Conservation (phyloP, 2,113 vertebrate genomes). For the Hippocampus guttulatus region DNA sequence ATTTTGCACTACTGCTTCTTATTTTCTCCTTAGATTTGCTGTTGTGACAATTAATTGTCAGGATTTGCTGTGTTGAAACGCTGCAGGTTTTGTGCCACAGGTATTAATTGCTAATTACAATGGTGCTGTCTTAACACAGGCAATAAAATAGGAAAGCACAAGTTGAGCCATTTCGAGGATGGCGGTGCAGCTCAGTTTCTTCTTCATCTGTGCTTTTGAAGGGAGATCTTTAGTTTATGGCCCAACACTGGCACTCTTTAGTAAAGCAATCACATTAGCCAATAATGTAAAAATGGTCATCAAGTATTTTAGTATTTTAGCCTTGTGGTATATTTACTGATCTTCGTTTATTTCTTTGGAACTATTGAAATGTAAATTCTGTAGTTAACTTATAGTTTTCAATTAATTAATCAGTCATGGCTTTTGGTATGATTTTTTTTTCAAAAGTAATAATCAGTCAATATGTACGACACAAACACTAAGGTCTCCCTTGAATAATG, state of each 20-base stretch:
- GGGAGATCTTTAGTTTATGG: background rate
- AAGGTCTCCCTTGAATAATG: background rate
- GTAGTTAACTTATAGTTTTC: background rate
- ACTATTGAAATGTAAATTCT: no score
- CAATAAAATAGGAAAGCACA: background rate
- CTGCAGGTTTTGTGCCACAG: background rate
- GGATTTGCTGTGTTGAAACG: background rate
- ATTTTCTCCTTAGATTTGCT: background rate
- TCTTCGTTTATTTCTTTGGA: no score
- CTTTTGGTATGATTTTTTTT: background rate
- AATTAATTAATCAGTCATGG: background rate
- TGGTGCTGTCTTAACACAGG: background rate
- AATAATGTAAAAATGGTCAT: background rate
- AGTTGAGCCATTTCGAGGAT: background rate
- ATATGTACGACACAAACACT: background rate
- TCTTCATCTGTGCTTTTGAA: background rate
- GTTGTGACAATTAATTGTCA: background rate
- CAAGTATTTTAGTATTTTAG: background rate
- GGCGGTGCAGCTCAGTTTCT: background rate
- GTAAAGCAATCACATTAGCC: background rate
- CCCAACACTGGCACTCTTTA: background rate
- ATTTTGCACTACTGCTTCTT: background rate
- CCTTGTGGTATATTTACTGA: no score
- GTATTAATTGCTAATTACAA: background rate
- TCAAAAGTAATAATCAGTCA: background rate